Percentiles rank a stretch among this genome's conserved stretches.
These are phyloP conservation scores for Drosophila sechellia DNA, from an alignment of 1,140 invertebrate genomes.

Conservation along the genomic window DNA sequence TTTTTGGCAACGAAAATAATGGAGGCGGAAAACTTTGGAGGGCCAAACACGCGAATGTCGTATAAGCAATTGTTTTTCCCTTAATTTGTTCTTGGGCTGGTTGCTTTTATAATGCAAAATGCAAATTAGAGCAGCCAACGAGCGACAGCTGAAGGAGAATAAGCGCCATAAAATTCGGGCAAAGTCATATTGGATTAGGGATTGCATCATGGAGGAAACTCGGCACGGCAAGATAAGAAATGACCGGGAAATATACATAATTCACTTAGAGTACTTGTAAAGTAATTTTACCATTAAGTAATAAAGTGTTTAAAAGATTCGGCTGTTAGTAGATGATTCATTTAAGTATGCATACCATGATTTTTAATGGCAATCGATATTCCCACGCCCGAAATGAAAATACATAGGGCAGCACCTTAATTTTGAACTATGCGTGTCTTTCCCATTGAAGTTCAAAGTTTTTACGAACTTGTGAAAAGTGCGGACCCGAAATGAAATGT, in stretches of 20 bases:
- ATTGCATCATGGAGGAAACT: slow-evolving; percentile 49
- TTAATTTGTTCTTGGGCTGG: slow-evolving; percentile 25
- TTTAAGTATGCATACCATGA: neutral
- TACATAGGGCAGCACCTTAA: neutral
- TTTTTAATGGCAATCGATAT: slow-evolving; percentile 1
- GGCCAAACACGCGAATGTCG: slow-evolving; percentile 71
- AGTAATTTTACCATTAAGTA: too few species aligned
- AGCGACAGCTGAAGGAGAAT: slow-evolving; percentile 15
- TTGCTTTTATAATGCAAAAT: slow-evolving; percentile 65
- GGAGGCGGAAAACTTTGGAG: slow-evolving; percentile 46
- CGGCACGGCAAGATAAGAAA: slow-evolving; percentile 16
- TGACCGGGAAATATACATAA: slow-evolving; percentile 4
- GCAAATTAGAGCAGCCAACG: slow-evolving; percentile 59
- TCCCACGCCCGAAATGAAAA: slow-evolving; percentile 2
- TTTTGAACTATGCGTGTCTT: slow-evolving; percentile 13
- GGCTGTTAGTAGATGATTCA: too few species aligned
- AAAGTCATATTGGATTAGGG: slow-evolving; percentile 46
- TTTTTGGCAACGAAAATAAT: slow-evolving; percentile 56
- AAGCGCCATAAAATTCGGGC: slow-evolving; percentile 25
- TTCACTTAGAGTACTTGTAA: too few species aligned
- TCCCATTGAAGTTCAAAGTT: slow-evolving; percentile 22
- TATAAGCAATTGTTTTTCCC: slow-evolving; percentile 61
- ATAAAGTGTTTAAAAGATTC: too few species aligned
- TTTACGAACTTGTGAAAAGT: slow-evolving; percentile 20
- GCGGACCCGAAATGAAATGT: slow-evolving; percentile 18